These are phyloP conservation scores for Drosophila mettleri DNA, from an alignment of 2,888 invertebrate species.

Conservation along the genomic window DNA sequence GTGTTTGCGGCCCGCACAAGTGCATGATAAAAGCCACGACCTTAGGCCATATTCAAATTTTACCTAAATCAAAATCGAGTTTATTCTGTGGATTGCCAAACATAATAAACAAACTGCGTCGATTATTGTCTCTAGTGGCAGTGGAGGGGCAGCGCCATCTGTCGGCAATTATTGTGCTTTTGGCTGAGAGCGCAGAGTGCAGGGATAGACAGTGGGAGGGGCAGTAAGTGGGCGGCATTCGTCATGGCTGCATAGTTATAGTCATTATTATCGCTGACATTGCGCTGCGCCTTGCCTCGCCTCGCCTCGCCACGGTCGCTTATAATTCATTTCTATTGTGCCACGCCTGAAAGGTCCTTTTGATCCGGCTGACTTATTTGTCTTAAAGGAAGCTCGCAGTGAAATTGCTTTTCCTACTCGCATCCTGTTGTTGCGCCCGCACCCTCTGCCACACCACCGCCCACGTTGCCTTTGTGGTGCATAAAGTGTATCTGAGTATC, in stretches of 20 bases:
- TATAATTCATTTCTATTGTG: conserved; percentile 71
- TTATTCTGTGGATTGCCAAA: background rate
- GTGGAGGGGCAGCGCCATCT: conserved; percentile 30
- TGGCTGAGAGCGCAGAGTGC: background rate
- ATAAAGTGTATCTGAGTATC: conserved; percentile 63
- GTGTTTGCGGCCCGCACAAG: no score
- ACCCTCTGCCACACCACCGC: conserved; percentile 49
- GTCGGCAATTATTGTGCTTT: conserved; percentile 25
- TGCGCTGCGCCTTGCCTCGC: conserved; percentile 35
- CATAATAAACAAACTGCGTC: conserved; percentile 12
- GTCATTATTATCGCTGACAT: conserved; percentile 78
- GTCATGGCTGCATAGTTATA: conserved; percentile 75
- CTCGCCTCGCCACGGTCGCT: conserved; percentile 6
- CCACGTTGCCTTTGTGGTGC: conserved; percentile 61
- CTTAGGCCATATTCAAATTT: background rate
- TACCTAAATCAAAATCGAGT: background rate
- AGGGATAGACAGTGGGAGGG: background rate
- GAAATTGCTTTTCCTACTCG: conserved; percentile 82
- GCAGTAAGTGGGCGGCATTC: conserved; percentile 44
- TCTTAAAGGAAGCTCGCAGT: conserved; percentile 82
- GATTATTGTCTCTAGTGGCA: conserved; percentile 40
- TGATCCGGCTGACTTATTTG: conserved; percentile 83
- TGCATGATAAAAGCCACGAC: background rate
- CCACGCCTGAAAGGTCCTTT: conserved; percentile 78
- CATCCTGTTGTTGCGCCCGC: conserved; percentile 70